Evolutionary conservation across 2,113 vertebrate species (phyloP), one percentile per base, ranked within the genome.

Genomic region (Cervus canadensis): DNA sequence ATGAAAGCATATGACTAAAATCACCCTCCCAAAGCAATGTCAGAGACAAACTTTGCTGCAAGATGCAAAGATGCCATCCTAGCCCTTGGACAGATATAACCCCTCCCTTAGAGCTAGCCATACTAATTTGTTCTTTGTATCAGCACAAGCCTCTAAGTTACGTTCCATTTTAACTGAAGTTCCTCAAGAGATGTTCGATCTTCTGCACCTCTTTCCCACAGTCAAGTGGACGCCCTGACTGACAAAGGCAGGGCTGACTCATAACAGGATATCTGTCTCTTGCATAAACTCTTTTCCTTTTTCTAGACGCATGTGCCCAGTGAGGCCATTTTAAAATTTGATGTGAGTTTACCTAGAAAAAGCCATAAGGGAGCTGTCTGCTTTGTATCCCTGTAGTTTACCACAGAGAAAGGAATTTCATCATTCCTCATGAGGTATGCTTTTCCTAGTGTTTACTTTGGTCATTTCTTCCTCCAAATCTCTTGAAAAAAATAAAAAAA

Each of bases 281-380:
- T 94, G 64, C 56, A 91, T 52, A 88, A 91, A 76, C 62, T 54
- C 82, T 89, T 59, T 43, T 54, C 91, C 54, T 93, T 89, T 96
- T 93, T 97, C 88, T 82, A 85, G 89, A 84, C 14, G 3, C 79
- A 84, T 64, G 67, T 97, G 93, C 64, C 57, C 78, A 94, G 33
- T 60, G 71, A 89, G 85, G 78, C 91, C 82, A 96, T 97, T 90
- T 97, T 97, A 74, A 94, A 96, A 86, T 97, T 30, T 87, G 71
- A 96, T 92, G 57, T 89, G 89, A 91, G 87, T 96, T 97, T 93
- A 94, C 76, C 45, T 40, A 78, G 52, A 11, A 71, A 95, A 82
- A 67, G 25, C 12, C 40, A 30, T 45, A 48, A 86, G 50, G 67
- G 67, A 92, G 54, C n/a, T 45, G 40, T 43, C 45, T 33, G 12